Conservation (phyloP, 2,797 vertebrate genomes). For the Numenius phaeopus region DNA sequence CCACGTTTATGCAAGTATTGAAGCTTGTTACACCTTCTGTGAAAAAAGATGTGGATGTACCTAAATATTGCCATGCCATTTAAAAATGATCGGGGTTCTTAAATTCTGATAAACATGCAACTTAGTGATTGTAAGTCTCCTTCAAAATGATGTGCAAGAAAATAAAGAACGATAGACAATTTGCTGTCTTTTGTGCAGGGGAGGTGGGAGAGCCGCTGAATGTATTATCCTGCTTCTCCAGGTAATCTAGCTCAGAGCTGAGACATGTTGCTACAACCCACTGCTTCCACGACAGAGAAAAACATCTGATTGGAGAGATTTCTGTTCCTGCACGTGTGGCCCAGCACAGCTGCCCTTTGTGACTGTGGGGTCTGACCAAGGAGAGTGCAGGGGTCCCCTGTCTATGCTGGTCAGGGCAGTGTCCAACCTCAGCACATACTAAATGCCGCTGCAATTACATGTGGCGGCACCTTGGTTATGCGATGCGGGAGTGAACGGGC, state of each 20-base stretch:
- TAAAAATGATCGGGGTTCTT: neutral
- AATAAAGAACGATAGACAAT: neutral
- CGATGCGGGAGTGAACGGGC: neutral
- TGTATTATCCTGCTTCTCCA: neutral
- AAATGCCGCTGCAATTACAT: neutral
- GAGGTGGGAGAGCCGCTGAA: neutral
- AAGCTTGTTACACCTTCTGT: neutral
- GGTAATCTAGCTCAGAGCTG: neutral
- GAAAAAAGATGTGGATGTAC: neutral
- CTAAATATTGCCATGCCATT: neutral
- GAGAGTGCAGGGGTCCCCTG: neutral
- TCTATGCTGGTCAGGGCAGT: neutral
- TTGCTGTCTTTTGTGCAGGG: neutral
- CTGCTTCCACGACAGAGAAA: neutral
- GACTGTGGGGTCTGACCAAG: neutral
- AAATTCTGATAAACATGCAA: neutral
- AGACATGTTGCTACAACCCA: neutral
- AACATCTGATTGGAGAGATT: neutral
- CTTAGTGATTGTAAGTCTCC: neutral
- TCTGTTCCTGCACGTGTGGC: neutral
- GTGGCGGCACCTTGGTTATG: neutral
- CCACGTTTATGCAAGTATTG: neutral
- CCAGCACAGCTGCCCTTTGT: rapidly evolving
- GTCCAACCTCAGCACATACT: neutral
- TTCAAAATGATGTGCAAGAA: neutral